Conservation (phyloP, 2,888 invertebrate genomes). For the Mythimna ferrago region DNA sequence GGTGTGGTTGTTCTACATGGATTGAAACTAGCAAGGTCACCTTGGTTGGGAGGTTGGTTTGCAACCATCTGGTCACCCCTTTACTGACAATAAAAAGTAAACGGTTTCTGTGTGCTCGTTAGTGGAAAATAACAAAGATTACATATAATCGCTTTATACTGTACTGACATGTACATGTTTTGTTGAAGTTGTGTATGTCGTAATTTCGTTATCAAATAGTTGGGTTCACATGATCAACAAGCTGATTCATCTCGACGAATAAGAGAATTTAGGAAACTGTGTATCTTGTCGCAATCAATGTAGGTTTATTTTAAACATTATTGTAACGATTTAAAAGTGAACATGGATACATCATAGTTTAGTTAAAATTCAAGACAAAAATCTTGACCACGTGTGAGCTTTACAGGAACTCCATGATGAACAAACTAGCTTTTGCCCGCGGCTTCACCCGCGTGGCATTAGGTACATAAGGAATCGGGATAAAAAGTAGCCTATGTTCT, state of each 20-base stretch:
- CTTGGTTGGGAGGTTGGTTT: no score
- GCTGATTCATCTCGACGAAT: slow-evolving; percentile 41
- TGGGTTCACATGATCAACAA: slow-evolving; percentile 20
- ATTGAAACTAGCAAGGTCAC: no score
- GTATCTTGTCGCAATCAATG: not conserved
- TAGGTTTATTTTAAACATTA: not conserved
- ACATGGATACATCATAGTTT: no score
- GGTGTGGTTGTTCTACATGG: no score
- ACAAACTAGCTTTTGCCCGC: no score
- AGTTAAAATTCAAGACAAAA: no score
- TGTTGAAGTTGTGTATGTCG: slow-evolving; percentile 34
- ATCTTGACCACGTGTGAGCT: not conserved
- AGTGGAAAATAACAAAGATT: slow-evolving; percentile 61
- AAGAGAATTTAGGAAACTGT: not conserved
- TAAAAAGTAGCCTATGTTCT: no score
- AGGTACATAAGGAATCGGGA: no score
- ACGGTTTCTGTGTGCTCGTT: slow-evolving; percentile 29
- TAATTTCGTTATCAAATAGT: slow-evolving; percentile 41
- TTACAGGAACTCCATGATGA: not conserved
- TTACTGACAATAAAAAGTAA: slow-evolving; percentile 19
- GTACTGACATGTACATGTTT: slow-evolving; percentile 37
- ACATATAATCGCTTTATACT: slow-evolving; percentile 27
- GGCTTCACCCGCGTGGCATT: no score
- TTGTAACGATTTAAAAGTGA: not conserved
- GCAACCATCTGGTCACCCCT: no score